Evolutionary conservation across 1,140 invertebrate genomes (phyloP).

Genomic region (Drosophila triauraria): DNA sequence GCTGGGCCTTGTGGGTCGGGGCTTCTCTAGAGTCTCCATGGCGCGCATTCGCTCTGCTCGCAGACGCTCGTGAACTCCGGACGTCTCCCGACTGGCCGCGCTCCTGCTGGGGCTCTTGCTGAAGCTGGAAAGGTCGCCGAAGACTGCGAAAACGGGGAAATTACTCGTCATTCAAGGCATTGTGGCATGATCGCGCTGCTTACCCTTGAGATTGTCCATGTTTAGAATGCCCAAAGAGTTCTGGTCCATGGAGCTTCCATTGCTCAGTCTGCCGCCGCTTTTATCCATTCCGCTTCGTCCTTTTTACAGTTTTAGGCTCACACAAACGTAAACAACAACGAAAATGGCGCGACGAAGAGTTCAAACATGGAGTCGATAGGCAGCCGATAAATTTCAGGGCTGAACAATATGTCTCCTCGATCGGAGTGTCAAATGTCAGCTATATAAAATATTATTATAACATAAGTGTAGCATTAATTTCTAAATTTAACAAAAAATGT

Average conservation of each 20-base stretch:
- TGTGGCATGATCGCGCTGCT: background rate
- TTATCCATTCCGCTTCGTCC: slow-evolving; percentile 53
- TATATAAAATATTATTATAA: too few relatives aligned
- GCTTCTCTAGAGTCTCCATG: slow-evolving; percentile 54
- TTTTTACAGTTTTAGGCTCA: slow-evolving; percentile 10
- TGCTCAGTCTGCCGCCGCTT: slow-evolving; percentile 28
- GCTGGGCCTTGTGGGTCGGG: slow-evolving; percentile 26
- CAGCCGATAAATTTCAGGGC: background rate
- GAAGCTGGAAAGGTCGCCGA: slow-evolving; percentile 68
- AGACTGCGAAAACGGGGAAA: slow-evolving; percentile 49
- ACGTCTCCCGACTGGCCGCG: slow-evolving; percentile 30
- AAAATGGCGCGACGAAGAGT: slow-evolving; percentile 63
- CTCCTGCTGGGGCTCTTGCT: slow-evolving; percentile 36
- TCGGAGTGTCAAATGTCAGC: background rate
- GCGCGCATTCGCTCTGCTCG: slow-evolving; percentile 66
- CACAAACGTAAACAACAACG: slow-evolving; percentile 28
- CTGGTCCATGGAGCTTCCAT: slow-evolving; percentile 53
- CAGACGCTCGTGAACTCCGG: slow-evolving; percentile 64
- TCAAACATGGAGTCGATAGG: slow-evolving; percentile 64
- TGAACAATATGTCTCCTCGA: background rate
- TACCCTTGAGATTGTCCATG: slow-evolving; percentile 76
- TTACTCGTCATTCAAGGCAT: background rate
- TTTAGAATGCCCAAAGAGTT: slow-evolving; percentile 75
- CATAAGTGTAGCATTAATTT: too few relatives aligned
- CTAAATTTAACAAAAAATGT: too few relatives aligned